phyloP scores from a whole-genome alignment of 2,797 vertebrate species.

The Sebastes jordani region DNA sequence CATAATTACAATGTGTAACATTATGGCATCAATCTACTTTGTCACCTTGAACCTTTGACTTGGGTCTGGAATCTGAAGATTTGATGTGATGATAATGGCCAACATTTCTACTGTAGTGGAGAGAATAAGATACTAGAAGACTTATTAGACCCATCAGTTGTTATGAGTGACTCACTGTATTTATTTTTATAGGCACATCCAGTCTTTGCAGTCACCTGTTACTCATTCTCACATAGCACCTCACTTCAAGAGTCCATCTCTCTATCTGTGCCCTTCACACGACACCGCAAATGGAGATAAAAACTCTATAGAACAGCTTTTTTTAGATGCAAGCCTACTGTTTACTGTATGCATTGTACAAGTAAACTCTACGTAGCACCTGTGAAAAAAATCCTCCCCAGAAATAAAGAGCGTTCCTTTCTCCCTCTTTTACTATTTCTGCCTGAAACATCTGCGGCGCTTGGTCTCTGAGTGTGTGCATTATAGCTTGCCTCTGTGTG shows the following conservation, averaged over 20 bases:
- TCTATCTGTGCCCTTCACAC: not conserved
- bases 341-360: not conserved
- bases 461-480: not conserved
- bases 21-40: not conserved
- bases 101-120: not conserved
- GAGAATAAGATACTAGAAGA: not conserved
- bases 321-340: not conserved
- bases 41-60: not conserved
- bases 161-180: not conserved
- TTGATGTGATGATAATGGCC: not conserved
- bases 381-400: slow-evolving; percentile 8
- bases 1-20: not conserved
- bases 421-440: slow-evolving; percentile 3
- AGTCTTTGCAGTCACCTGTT: not conserved
- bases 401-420: not conserved
- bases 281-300: not conserved
- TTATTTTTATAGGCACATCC: not conserved
- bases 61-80: not conserved
- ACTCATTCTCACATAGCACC: not conserved
- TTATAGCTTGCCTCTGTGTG: not conserved
- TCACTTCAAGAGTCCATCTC: not conserved
- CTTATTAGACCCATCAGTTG: not conserved
- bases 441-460: slow-evolving; percentile 4
- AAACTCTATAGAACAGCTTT: not conserved
- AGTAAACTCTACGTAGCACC: not conserved